Base-by-base conservation (phyloP, 2,797 vertebrate genomes). In the Pelobates cultripes region DNA sequence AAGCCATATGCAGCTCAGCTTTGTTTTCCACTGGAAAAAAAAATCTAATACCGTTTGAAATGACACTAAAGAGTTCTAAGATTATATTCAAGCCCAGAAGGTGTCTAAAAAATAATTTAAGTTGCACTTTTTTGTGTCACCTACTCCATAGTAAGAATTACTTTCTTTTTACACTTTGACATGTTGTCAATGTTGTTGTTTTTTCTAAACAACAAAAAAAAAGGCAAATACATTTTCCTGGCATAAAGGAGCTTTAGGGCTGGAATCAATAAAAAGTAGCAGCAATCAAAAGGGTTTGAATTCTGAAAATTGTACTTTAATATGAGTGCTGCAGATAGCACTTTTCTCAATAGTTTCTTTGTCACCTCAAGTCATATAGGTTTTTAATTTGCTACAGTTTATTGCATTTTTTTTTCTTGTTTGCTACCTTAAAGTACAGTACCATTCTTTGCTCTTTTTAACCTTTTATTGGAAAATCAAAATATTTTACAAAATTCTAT, bases 81-180 rank as follows among this genome's bases (percentile, higher is more conserved):
- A 45, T 14, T 45, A 7, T 70, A 45, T 45, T 17, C 40, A 70
- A 45, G 42, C n/a, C 43, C 43, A n/a, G 43, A 15, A 43, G 43
- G 68, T 12, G 47, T 51, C 47, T 51, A 51, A 51, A 51, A 55
- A 45, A 68, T 57, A 44, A 45, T 17, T 73, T 12, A 78, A 47
- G 77, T 66, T 68, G 47, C 73, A 69, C 71, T 80, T 74, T 74
- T 60, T 28, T 61, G 45, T 79, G 63, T 73, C 47, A 80, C 51
- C 44, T 74, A 28, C 17, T 44, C n/a, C 7, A 6, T 44, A n/a
- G 47, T 73, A 67, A 43, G 44, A 73, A 67, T 42, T 42, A 60
- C 40, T 73, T 80, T 79, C n/a, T 78, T 77, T 79, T 70, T 80
- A 74, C 17, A 69, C 63, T 67, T 60, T 80, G 78, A 74, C 71